These are phyloP conservation scores for Apostichopus californicus DNA, from an alignment of 35 echinoderm and acorn worm species.

Conservation along the genomic window DNA sequence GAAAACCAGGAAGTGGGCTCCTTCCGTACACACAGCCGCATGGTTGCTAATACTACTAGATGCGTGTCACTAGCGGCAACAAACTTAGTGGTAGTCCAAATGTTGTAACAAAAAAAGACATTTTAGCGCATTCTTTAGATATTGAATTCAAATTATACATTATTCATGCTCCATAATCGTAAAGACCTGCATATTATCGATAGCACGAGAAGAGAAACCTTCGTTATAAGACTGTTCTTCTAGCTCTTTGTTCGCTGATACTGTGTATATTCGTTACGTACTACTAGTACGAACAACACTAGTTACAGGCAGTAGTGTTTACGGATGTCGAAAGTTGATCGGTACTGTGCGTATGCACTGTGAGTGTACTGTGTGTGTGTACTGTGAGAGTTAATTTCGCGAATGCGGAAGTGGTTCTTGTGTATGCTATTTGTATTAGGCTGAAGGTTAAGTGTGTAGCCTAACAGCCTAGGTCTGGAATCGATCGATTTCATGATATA, in stretches of 20 bases:
- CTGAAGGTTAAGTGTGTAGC: background rate
- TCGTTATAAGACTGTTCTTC: background rate
- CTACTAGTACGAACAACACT: background rate
- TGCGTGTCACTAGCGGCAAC: background rate
- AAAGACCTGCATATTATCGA: too few relatives aligned
- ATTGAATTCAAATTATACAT: too few relatives aligned
- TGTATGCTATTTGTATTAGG: background rate
- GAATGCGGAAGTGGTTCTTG: slow-evolving; percentile 30
- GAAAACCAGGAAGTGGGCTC: slow-evolving; percentile 86
- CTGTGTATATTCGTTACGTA: background rate
- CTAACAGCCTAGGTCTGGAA: background rate
- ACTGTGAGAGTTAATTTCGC: slow-evolving; percentile 21
- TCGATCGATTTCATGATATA: too few relatives aligned
- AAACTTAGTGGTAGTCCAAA: background rate
- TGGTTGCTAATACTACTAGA: slow-evolving; percentile 17
- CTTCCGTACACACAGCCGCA: slow-evolving; percentile 13
- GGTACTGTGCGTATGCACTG: background rate
- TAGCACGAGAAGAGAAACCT: too few relatives aligned
- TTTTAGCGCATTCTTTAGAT: background rate
- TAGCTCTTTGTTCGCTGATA: background rate
- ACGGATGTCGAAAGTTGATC: background rate
- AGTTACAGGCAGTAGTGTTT: background rate
- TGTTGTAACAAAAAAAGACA: background rate
- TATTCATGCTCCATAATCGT: too few relatives aligned
- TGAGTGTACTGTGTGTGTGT: background rate